These are phyloP conservation scores for Agrenia bidenticulata DNA, from an alignment of 2,888 invertebrate species.

Conservation along the genomic window DNA sequence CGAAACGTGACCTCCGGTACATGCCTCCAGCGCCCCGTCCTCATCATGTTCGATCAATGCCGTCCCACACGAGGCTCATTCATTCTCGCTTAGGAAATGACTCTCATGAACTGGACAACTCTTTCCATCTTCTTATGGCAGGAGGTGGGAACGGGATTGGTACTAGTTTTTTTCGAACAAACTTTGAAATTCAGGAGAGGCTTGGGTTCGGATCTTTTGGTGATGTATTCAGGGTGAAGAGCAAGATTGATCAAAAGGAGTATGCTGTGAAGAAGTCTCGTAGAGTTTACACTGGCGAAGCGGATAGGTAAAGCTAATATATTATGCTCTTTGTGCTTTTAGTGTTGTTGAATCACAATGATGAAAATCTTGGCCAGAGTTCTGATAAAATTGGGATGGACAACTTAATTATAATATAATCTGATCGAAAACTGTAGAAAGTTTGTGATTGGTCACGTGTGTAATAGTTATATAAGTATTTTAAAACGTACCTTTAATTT, in stretches of 20 bases:
- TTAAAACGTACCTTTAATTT: no score
- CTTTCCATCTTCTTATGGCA: conserved; percentile 43
- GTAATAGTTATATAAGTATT: no score
- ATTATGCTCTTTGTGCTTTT: not conserved
- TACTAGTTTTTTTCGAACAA: conserved; percentile 66
- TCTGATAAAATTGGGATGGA: conserved; percentile 2
- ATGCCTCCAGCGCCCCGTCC: conserved; percentile 50
- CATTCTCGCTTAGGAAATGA: conserved; percentile 46
- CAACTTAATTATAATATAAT: conserved; percentile 1
- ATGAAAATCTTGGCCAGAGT: conserved; percentile 15
- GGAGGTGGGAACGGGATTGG: conserved; percentile 11
- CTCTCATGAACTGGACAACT: conserved; percentile 45
- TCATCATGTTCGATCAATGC: conserved; percentile 46
- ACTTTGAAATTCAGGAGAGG: conserved; percentile 64
- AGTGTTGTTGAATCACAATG: not conserved
- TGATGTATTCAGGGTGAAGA: conserved; percentile 68
- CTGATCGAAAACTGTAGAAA: conserved; percentile 1
- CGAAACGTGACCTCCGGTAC: conserved; percentile 39
- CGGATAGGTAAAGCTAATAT: conserved; percentile 59
- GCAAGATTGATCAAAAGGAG: conserved; percentile 65
- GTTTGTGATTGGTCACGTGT: no score
- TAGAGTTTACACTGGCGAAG: conserved; percentile 63
- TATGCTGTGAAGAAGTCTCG: conserved; percentile 73
- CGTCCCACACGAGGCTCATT: conserved; percentile 43
- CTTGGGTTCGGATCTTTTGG: conserved; percentile 77